These are phyloP conservation scores for Melanophora roralis DNA, from an alignment of 2,888 invertebrate species.

Conservation along the genomic window DNA sequence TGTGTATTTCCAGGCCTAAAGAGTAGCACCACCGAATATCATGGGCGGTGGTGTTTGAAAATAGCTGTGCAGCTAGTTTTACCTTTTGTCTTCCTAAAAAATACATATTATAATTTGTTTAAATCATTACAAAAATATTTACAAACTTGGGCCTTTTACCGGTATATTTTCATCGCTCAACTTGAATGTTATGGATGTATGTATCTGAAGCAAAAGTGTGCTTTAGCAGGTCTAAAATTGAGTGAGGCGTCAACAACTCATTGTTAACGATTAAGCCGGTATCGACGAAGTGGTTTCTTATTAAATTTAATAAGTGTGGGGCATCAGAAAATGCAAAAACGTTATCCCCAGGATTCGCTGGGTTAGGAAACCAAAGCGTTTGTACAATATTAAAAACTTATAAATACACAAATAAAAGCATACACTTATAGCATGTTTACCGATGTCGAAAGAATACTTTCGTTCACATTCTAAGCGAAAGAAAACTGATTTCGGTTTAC, in stretches of 20 bases:
- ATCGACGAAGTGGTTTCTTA: slow-evolving; percentile 14
- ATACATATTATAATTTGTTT: too few relatives aligned
- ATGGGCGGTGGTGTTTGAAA: background rate
- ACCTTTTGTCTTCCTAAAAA: background rate
- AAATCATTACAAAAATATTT: background rate
- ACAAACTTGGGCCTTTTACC: background rate
- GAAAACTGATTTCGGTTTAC: too few relatives aligned
- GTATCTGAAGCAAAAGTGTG: background rate
- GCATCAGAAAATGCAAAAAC: background rate
- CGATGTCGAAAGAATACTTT: too few relatives aligned
- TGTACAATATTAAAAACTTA: too few relatives aligned
- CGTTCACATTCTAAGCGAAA: too few relatives aligned
- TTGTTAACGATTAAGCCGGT: slow-evolving; percentile 47
- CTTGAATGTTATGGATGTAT: slow-evolving; percentile 11
- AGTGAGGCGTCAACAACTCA: background rate
- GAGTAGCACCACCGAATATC: background rate
- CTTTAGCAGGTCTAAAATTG: slow-evolving; percentile 20
- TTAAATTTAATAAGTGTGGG: background rate
- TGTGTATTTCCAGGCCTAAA: background rate
- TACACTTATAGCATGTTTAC: too few relatives aligned
- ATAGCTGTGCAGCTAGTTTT: background rate
- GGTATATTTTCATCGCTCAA: slow-evolving; percentile 38
- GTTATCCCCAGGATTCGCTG: too few relatives aligned
- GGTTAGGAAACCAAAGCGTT: slow-evolving; percentile 7
- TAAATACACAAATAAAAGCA: background rate